These are phyloP conservation scores for Dasysyrphus tricinctus DNA, from an alignment of 2,888 invertebrate species.

Conservation along the genomic window DNA sequence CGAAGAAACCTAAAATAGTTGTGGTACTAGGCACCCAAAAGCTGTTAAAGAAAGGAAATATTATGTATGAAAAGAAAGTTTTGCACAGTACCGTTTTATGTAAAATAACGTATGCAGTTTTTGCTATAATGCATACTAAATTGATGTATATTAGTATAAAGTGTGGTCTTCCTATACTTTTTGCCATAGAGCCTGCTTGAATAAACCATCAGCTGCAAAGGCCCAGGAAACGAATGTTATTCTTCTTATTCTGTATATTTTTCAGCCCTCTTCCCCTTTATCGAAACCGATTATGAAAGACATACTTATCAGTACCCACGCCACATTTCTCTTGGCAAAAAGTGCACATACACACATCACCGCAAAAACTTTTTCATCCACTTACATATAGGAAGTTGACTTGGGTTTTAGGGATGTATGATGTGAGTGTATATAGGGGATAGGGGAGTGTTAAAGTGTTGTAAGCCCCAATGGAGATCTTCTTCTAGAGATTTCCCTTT, in stretches of 20 bases:
- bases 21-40: too few species aligned
- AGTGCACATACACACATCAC: background rate
- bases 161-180: conserved; percentile 60
- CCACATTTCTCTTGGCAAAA: conserved; percentile 20
- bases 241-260: background rate
- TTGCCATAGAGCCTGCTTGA: conserved; percentile 40
- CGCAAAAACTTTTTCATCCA: conserved; percentile 56
- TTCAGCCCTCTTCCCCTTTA: background rate
- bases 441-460: conserved; percentile 32
- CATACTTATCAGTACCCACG: conserved; percentile 55
- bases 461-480: conserved; percentile 42
- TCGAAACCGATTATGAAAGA: conserved; percentile 68
- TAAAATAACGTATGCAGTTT: background rate
- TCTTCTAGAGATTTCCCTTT: conserved; percentile 49
- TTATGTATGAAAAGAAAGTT: background rate
- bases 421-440: background rate
- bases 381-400: conserved; percentile 57
- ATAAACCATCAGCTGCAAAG: background rate
- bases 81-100: background rate
- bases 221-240: conserved; percentile 29
- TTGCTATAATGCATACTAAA: conserved; percentile 70
- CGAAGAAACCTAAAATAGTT: too few species aligned
- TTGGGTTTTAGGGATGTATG: conserved; percentile 11
- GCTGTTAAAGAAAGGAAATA: too few species aligned
- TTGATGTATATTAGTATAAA: conserved; percentile 69